Evolutionary conservation across 1,140 invertebrate species (phyloP), one percentile per base, ranked within the genome.

Genomic region (Pogonomyrmex californicus): DNA sequence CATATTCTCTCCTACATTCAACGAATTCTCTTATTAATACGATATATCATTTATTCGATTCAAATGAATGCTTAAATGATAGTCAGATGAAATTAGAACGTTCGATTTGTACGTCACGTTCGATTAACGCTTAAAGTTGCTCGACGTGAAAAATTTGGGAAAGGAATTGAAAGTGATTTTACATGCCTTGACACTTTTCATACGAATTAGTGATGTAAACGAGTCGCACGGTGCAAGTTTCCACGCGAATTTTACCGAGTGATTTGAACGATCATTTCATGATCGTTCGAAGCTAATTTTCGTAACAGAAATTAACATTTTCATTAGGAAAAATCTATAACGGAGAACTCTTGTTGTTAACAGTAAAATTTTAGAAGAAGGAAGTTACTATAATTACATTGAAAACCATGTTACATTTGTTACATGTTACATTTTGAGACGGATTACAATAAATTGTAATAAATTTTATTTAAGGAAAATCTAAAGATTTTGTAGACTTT

Each of bases 121-220:
- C 60, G 60, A 70, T 68, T 68, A 54, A 79, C 62, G 38, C n/a
- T 70, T 70, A 41, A 47, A 81, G 17, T 60, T 73, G 51, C 10
- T 38, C 41, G 38, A 47, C 38, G 4, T 56, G 66, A 73, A 73
- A 82, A 47, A 73, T 82, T 65, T 81, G 17, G 54, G 44, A 83
- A 83, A 60, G 68, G 68, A 75, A 60, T 83, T 83, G 79, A 83
- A 83, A 83, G 68, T 83, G 41, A 83, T 75, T 83, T 83, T 73
- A 49, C n/a, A 83, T 47, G 30, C 12, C 41, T 23, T 36, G 51
- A 83, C 54, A 83, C 68, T 83, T 83, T 83, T 68, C 51, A 60
- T 54, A 23, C 6, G 54, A 71, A 62, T 73, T 58, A 83, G 54
- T 60, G 68, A 41, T 63, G 44, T 56, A 73, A 23, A 73, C 79